phyloP scores from a whole-genome alignment of 2,797 vertebrate species.

The Thunnus albacares region DNA sequence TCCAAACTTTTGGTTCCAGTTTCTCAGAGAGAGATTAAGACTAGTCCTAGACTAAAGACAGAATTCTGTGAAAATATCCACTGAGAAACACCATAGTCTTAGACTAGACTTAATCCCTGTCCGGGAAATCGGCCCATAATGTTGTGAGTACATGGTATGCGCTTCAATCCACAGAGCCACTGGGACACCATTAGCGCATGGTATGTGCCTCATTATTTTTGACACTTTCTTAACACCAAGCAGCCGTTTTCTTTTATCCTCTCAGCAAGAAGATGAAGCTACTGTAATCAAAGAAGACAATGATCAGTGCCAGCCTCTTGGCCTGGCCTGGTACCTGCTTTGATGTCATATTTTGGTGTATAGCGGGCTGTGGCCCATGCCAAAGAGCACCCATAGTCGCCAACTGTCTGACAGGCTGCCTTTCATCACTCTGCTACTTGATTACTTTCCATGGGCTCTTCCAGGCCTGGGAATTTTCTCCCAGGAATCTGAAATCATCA shows the following conservation, averaged over 20 bases:
- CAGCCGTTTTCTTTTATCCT: conserved; percentile 77
- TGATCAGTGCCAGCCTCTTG: conserved; percentile 78
- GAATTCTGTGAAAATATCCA: conserved; percentile 17
- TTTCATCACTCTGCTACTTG: conserved; percentile 85
- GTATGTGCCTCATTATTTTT: conserved; percentile 72
- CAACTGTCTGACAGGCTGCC: conserved; percentile 83
- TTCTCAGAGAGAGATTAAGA: conserved; percentile 22
- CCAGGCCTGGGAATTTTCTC: conserved; percentile 80
- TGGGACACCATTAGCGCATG: conserved; percentile 51
- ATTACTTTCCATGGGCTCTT: conserved; percentile 84
- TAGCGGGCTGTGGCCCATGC: conserved; percentile 66
- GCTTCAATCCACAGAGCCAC: conserved; percentile 50
- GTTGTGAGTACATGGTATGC: conserved; percentile 46
- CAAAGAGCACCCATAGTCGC: conserved; percentile 77
- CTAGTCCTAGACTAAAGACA: background rate
- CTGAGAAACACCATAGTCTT: conserved; percentile 11
- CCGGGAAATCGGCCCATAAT: conserved; percentile 39
- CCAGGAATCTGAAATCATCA: conserved; percentile 79
- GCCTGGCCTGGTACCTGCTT: conserved; percentile 79
- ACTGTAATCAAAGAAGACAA: conserved; percentile 82
- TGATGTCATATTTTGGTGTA: conserved; percentile 83
- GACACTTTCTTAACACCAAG: conserved; percentile 76
- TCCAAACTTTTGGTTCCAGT: conserved; percentile 16
- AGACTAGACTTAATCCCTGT: conserved; percentile 39
- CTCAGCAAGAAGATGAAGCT: conserved; percentile 69